Evolutionary conservation across 2,888 invertebrate genomes (phyloP).

Genomic region (Galerucella pusilla): DNA sequence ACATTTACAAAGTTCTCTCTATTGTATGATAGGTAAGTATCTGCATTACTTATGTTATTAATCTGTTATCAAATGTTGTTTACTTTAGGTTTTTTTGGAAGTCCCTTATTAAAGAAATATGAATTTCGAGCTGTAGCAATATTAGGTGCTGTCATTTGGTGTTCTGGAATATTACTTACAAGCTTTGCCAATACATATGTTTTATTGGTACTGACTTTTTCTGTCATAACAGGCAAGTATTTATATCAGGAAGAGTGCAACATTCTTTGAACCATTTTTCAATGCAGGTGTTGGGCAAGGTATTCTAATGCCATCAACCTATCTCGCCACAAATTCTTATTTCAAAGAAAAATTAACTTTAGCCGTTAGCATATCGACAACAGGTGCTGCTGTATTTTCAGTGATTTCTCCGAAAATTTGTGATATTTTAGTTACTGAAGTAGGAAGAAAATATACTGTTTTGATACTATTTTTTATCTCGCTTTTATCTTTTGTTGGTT

Average conservation of each 20-base stretch:
- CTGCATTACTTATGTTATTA: background rate
- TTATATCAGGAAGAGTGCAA: too few species aligned
- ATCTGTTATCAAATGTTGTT: constrained; percentile 8
- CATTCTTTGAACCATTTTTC: too few species aligned
- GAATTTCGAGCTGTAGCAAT: constrained; percentile 63
- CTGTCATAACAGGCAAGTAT: constrained; percentile 57
- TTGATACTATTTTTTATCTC: constrained; percentile 66
- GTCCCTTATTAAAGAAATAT: constrained; percentile 64
- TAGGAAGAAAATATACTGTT: constrained; percentile 65
- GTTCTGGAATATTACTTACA: constrained; percentile 62
- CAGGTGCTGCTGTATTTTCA: constrained; percentile 65
- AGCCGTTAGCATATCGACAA: constrained; percentile 66
- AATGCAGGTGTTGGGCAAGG: constrained; percentile 65
- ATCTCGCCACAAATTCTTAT: constrained; percentile 66
- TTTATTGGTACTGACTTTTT: constrained; percentile 63
- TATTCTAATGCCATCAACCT: constrained; percentile 64
- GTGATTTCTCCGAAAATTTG: constrained; percentile 67
- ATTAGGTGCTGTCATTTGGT: constrained; percentile 62
- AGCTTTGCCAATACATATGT: constrained; percentile 63
- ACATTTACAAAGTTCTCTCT: constrained; percentile 63
- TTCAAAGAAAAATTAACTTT: constrained; percentile 66
- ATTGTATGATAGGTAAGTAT: constrained; percentile 62
- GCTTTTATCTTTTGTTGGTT: constrained; percentile 65
- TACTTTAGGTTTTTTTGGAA: constrained; percentile 63
- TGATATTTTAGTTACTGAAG: constrained; percentile 60